Percentiles rank a stretch among this genome's conserved stretches.
These are phyloP conservation scores for Chaetodon trifascialis DNA, from an alignment of 2,113 vertebrate species.

Conservation along the genomic window DNA sequence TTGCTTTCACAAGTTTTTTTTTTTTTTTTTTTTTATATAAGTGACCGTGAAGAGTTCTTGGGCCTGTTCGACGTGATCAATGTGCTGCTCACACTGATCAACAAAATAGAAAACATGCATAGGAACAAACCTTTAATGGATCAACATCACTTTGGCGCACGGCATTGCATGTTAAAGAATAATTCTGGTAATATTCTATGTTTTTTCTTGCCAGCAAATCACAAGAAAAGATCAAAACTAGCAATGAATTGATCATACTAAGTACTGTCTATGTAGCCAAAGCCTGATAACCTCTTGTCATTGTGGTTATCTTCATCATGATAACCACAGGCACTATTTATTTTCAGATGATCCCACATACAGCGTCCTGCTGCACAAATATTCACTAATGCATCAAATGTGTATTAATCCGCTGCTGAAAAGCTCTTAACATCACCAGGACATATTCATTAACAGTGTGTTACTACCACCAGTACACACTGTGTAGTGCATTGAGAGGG, in stretches of 20 bases:
- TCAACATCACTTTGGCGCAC: not conserved
- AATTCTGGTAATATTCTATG: not conserved
- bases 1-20: constrained; percentile 36
- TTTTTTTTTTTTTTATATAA: not conserved
- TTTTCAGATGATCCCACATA: not conserved
- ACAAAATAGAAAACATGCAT: not conserved
- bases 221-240: not conserved
- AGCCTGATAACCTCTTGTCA: not conserved
- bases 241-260: not conserved
- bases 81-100: not conserved
- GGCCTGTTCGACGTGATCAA: not conserved
- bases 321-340: not conserved
- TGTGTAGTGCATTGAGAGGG: too few relatives aligned
- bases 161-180: not conserved
- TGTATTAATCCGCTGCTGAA: not conserved
- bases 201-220: constrained; percentile 8
- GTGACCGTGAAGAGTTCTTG: not conserved
- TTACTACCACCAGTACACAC: too few relatives aligned
- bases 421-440: not conserved
- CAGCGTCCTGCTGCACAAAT: constrained; percentile 21
- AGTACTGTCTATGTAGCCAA: not conserved
- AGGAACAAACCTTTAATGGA: not conserved
- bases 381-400: not conserved
- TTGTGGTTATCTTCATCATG: constrained; percentile 1
- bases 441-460: too few relatives aligned